These are phyloP conservation scores for Sitophilus oryzae DNA, from an alignment of 1,140 invertebrate genomes.

Conservation along the genomic window DNA sequence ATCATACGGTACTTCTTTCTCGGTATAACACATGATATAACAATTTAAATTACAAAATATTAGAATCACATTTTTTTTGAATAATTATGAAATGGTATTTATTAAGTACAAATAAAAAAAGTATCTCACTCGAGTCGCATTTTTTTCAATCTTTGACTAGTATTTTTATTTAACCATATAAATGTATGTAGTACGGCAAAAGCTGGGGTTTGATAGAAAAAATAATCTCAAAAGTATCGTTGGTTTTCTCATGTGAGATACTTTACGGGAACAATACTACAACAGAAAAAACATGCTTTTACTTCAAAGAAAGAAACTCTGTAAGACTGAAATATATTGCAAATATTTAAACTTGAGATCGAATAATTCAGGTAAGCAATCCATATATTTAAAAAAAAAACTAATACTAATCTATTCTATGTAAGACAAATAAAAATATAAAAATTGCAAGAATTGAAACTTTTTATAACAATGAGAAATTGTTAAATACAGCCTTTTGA, in stretches of 20 bases:
- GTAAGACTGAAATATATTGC: too few species aligned
- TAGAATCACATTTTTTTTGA: conserved; percentile 18
- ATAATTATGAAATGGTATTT: conserved; percentile 6
- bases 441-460: conserved; percentile 1
- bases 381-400: conserved; percentile 6
- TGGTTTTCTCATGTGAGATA: too few species aligned
- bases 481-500: conserved; percentile 13
- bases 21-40: conserved; percentile 6
- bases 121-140: not conserved
- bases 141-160: not conserved
- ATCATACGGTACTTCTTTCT: not conserved
- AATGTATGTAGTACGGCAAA: not conserved
- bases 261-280: too few species aligned
- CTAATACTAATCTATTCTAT: not conserved
- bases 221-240: too few species aligned
- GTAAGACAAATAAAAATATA: conserved; percentile 10
- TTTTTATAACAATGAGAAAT: conserved; percentile 14
- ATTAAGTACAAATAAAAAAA: conserved; percentile 5
- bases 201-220: too few species aligned
- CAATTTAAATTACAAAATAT: conserved; percentile 14
- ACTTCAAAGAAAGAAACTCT: too few species aligned
- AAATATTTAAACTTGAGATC: conserved; percentile 10
- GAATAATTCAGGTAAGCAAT: conserved; percentile 12
- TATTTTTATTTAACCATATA: not conserved
- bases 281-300: too few species aligned